Percentiles rank a stretch among this genome's conserved stretches.
Conservation (phyloP, 2,113 vertebrate species). For the Paradoxurus hermaphroditus region DNA sequence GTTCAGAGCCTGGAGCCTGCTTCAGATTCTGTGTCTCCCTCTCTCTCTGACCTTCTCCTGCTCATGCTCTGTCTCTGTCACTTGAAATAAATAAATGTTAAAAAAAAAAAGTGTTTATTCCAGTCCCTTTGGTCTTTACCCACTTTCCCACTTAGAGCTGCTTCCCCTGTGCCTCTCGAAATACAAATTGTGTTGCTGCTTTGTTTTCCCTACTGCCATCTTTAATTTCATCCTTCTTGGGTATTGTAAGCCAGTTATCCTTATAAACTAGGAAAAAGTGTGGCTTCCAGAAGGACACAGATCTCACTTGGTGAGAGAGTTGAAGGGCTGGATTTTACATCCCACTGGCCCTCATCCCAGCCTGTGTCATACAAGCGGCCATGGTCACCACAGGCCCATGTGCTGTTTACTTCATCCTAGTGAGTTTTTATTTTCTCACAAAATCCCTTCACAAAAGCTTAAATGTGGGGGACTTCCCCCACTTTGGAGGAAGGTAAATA, state of each 20-base stretch:
- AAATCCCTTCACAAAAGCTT: not conserved
- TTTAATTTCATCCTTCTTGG: not conserved
- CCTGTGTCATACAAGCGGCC: not conserved
- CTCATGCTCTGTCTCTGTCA: no score
- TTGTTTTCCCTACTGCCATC: not conserved
- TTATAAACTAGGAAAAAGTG: not conserved
- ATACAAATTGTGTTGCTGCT: not conserved
- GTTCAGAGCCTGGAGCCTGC: no score
- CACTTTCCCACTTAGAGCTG: not conserved
- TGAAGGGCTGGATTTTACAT: not conserved
- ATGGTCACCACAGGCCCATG: not conserved
- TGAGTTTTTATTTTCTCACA: not conserved
- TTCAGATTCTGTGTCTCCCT: no score
- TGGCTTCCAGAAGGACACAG: not conserved
- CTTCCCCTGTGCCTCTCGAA: not conserved
- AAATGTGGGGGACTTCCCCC: not conserved
- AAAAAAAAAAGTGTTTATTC: accelerated
- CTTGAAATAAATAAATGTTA: no score
- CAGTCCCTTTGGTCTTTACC: not conserved
- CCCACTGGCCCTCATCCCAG: not conserved
- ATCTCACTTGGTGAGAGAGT: not conserved
- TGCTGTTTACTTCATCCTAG: not conserved
- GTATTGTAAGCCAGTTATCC: not conserved
- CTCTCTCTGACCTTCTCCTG: no score
- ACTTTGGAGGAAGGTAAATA: not conserved